phyloP scores from a whole-genome alignment of 2,113 vertebrate species.

The Corythaeola cristata region DNA sequence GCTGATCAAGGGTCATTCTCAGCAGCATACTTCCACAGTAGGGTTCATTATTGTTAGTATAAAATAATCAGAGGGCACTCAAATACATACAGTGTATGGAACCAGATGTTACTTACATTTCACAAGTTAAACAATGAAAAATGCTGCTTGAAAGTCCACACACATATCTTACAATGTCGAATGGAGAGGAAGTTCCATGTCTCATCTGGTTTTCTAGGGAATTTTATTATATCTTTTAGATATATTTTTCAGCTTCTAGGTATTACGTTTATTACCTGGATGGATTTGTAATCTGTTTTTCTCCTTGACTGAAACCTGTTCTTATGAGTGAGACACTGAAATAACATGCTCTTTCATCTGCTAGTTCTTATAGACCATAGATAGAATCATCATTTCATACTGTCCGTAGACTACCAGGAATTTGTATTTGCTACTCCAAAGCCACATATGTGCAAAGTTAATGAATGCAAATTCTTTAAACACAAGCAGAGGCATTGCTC shows the following conservation, averaged over 20 bases:
- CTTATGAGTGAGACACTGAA: slow-evolving; percentile 30
- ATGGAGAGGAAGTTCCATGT: neutral
- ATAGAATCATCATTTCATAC: slow-evolving; percentile 23
- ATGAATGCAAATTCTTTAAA: slow-evolving; percentile 30
- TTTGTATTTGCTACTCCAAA: slow-evolving; percentile 22
- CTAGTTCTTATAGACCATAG: neutral
- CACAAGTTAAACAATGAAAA: neutral
- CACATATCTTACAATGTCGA: neutral
- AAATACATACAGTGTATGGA: neutral
- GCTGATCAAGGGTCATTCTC: neutral
- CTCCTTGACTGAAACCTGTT: slow-evolving; percentile 10
- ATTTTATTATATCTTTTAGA: slow-evolving; percentile 12
- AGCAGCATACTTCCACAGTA: neutral
- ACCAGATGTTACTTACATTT: neutral
- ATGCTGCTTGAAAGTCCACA: neutral
- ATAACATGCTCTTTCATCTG: slow-evolving; percentile 26
- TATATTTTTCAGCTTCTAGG: slow-evolving; percentile 5
- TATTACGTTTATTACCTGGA: slow-evolving; percentile 22
- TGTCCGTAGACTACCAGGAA: neutral
- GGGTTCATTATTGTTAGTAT: neutral
- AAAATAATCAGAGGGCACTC: neutral
- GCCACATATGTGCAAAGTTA: slow-evolving; percentile 21
- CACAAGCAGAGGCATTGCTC: neutral
- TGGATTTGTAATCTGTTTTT: slow-evolving; percentile 37
- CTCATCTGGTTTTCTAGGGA: slow-evolving; percentile 4